These are phyloP conservation scores for Sepioteuthis lessoniana DNA, from an alignment of 2,888 invertebrate species.

Conservation along the genomic window DNA sequence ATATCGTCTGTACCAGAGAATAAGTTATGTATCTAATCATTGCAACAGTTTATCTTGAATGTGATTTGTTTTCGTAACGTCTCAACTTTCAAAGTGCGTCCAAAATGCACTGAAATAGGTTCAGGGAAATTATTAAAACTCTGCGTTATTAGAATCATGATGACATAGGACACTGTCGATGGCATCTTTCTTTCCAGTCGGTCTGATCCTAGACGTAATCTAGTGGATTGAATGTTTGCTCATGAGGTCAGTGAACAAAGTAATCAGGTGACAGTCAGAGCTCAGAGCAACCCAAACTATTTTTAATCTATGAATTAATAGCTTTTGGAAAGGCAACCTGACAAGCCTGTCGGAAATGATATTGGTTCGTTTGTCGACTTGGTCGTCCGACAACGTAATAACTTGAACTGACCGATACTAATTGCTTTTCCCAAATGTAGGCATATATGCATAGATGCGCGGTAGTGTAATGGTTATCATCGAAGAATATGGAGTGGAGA, in stretches of 20 bases:
- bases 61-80: not conserved
- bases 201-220: conserved; percentile 33
- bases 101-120: not conserved
- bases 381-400: not conserved
- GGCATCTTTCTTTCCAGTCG: not conserved
- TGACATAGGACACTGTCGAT: not conserved
- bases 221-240: not conserved
- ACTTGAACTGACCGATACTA: not conserved
- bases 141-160: not conserved
- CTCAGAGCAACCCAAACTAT: conserved; percentile 4
- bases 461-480: no score
- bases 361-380: conserved; percentile 7
- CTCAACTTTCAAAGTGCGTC: not conserved
- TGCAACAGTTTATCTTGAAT: not conserved
- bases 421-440: not conserved
- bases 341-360: conserved; percentile 33
- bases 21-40: not conserved
- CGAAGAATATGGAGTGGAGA: no score
- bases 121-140: not conserved
- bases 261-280: not conserved
- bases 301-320: conserved; percentile 11
- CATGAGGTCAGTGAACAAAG: not conserved
- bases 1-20: no score
- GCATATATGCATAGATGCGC: not conserved
- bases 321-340: conserved; percentile 5